These are phyloP conservation scores for Enteromius afrohamiltoni DNA, from an alignment of 2,797 vertebrate species.

Conservation along the genomic window DNA sequence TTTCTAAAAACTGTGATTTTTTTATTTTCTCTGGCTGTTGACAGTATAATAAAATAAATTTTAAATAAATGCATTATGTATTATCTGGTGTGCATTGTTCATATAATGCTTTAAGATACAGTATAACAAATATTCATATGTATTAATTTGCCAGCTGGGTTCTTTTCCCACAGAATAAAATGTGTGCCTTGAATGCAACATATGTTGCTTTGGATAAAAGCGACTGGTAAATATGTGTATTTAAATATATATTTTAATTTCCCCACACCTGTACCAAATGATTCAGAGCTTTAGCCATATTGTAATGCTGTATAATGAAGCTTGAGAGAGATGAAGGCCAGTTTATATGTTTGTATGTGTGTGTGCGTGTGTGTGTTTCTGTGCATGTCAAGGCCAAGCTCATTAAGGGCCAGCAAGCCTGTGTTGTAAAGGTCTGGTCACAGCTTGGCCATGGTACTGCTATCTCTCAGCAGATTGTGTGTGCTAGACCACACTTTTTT, in stretches of 20 bases:
- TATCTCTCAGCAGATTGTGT: slow-evolving; percentile 55
- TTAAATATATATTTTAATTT: neutral
- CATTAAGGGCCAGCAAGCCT: slow-evolving; percentile 57
- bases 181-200: neutral
- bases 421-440: slow-evolving; percentile 54
- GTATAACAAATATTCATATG: too few relatives aligned
- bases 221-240: neutral
- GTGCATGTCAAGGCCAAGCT: slow-evolving; percentile 46
- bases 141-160: too few relatives aligned
- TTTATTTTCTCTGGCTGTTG: neutral
- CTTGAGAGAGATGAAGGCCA: slow-evolving; percentile 54
- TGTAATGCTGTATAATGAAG: slow-evolving; percentile 3
- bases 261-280: neutral
- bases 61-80: too few relatives aligned
- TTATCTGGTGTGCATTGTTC: too few relatives aligned
- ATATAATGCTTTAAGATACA: too few relatives aligned
- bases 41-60: neutral
- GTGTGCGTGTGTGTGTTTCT: neutral
- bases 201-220: neutral
- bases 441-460: slow-evolving; percentile 50
- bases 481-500: slow-evolving; percentile 47
- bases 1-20: neutral
- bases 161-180: neutral
- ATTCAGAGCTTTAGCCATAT: neutral
- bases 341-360: neutral